Base-by-base conservation (phyloP, 92 coral and sea anemone species). In the Umimayanthus chanpuru region DNA sequence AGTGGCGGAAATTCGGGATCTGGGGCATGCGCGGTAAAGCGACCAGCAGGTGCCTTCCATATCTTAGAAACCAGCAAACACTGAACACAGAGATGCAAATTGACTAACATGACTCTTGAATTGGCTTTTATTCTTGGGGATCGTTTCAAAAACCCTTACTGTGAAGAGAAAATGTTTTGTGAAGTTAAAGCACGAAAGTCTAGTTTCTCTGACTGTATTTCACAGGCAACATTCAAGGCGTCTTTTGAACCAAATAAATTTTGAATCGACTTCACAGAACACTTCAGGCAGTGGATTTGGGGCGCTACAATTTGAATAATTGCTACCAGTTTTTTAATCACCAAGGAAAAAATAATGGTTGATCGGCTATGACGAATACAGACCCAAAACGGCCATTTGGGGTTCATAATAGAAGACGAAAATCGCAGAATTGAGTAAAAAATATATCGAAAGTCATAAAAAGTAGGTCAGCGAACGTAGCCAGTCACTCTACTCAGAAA, bases 11-110 rank as follows among this genome's bases (percentile, higher is more conserved):
- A 74, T 74, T 40, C 44, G 9, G 1, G 47, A 75, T 40, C 25
- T 6, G n/a, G 79, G 9, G 79, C 79, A 5, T 75, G 79, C 79
- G 79, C 25, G 39, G 79, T 1, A 12, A 26, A 38, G 0, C 3
- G 28, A 40, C 9, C 50, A n/a, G 79, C 79, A 75, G 79, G 79
- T 75, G 79, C 25, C 16, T 38, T 15, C 2, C n/a, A 15, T 75
- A 36, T 75, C 79, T 50, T 75, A 75, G 79, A 38, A 16, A 75
- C 79, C 79, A 39, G 79, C 79, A 75, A 75, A 32, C 79, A 75
- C 14, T 39, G n/a, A 23, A 6, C 41, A 36, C 23, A 20, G 30
- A 23, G 50, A 75, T 75, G 79, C 79, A 75, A 75, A 75, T 75
- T 39, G 79, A 20, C n/a, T 36, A 39, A 39, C 4, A 16, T 20